Evolutionary conservation across 92 coral and sea anemone species (phyloP), one percentile per base, ranked within the genome.

Genomic region (Pocillopora meandrina): DNA sequence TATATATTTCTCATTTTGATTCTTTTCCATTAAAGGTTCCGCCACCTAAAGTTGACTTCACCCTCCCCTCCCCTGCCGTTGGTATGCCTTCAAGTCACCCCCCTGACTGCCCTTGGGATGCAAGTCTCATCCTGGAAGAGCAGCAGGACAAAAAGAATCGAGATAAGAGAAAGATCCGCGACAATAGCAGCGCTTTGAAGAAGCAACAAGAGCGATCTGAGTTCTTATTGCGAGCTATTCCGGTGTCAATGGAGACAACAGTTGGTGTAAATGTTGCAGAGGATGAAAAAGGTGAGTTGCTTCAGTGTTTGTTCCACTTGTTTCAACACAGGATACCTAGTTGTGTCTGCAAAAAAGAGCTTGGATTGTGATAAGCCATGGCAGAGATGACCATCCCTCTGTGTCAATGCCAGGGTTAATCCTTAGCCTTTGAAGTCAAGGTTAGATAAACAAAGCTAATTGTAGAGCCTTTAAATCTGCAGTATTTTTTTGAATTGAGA

Each of bases 41-140:
- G 65, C 99, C 95, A 23, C 98, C 99, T 20, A 93, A 92, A 78
- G 91, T 96, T 74, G 99, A 96, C 91, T 96, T 96, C 75, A 96
- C 99, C 79, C 94, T 94, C 55, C 99, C 99, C 74, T 96, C 99
- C 84, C 99, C 99, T n/a, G 82, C 95, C 19, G 95, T 96, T 81
- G 98, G 99, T 34, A 72, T 87, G 75, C 87, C 92, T 58, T 89
- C 94, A n/a, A 90, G 92, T 20, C 97, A 90, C 69, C 97, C 93
- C 33, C 99, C 99, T 55, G 99, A 96, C 75, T 91, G 95, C 65
- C 99, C 99, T 18, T 96, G 99, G 99, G 98, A 96, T 87, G 92
- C 99, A 6, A 86, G 80, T 56, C 92, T 85, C 76, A 88, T 92
- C 64, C 80, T 96, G 60, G 98, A 95, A 55, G 98, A 96, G 68